These are phyloP conservation scores for Paracanthobrama guichenoti DNA, from an alignment of 2,113 vertebrate species.

Conservation along the genomic window DNA sequence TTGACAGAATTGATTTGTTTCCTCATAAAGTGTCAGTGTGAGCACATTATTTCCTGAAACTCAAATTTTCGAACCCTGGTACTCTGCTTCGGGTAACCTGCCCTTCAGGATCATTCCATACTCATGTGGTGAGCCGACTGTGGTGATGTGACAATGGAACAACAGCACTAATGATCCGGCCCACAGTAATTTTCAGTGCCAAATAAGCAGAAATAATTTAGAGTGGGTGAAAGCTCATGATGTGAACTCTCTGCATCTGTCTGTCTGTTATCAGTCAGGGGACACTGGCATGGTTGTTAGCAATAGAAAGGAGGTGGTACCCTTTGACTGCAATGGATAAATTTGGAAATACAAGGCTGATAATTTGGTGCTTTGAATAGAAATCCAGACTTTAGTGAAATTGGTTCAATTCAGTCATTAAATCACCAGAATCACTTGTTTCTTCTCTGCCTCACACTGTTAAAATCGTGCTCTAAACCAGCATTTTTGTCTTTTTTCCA, in stretches of 20 bases:
- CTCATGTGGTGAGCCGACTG: neutral
- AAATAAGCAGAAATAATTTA: conserved; percentile 27
- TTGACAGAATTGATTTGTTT: conserved; percentile 25
- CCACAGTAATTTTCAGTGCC: neutral
- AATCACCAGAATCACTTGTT: neutral
- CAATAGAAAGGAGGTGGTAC: neutral
- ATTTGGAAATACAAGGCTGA: neutral
- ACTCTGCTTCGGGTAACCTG: neutral
- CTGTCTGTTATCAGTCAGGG: neutral
- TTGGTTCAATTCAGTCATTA: neutral
- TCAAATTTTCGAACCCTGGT: neutral
- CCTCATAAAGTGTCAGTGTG: neutral
- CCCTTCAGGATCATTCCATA: neutral
- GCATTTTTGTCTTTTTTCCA: neutral
- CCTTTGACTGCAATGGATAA: neutral
- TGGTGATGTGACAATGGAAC: conserved; percentile 17
- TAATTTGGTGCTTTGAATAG: neutral
- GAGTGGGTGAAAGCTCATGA: neutral
- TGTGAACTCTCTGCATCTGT: conserved; percentile 15
- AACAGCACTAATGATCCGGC: conserved; percentile 5
- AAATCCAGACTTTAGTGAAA: neutral
- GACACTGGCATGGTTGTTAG: conserved; percentile 13
- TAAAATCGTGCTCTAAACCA: neutral
- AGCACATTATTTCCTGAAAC: conserved; percentile 9
- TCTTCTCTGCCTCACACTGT: neutral